Evolutionary conservation across 2,797 vertebrate genomes (phyloP).

Genomic region (Hoplostethus atlanticus): DNA sequence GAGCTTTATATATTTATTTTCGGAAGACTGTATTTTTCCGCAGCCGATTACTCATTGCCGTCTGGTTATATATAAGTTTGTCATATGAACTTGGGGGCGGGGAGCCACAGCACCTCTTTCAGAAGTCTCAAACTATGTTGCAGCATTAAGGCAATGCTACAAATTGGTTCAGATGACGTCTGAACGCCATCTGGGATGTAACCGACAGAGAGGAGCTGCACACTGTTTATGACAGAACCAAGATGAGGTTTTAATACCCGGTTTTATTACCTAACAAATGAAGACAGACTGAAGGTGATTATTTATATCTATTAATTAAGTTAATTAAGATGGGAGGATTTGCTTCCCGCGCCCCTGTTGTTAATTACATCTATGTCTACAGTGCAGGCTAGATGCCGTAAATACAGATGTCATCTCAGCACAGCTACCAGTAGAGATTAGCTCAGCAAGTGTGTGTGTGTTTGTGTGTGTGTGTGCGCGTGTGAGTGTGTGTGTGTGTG

Average conservation of each 20-base stretch:
- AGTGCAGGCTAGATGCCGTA: conserved; percentile 48
- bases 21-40: conserved; percentile 36
- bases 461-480: conserved; percentile 13
- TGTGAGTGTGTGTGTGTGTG: conserved; percentile 2
- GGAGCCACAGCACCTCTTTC: conserved; percentile 51
- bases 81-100: conserved; percentile 62
- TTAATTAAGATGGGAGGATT: conserved; percentile 81
- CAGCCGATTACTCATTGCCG: conserved; percentile 61
- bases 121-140: conserved; percentile 43
- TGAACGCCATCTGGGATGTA: conserved; percentile 76
- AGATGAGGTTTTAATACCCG: conserved; percentile 78
- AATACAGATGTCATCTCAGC: conserved; percentile 74
- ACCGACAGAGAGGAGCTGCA: conserved; percentile 49
- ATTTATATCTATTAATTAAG: conserved; percentile 86
- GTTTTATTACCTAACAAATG: conserved; percentile 84
- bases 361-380: conserved; percentile 76
- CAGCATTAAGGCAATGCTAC: conserved; percentile 49
- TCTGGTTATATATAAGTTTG: conserved; percentile 69
- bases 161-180: conserved; percentile 62
- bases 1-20: conserved; percentile 61
- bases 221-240: conserved; percentile 81
- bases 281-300: conserved; percentile 82
- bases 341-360: conserved; percentile 67
- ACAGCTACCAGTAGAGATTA: conserved; percentile 48
- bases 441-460: conserved; percentile 36